Evolutionary conservation across 1,140 invertebrate species (phyloP).

Genomic region (Camponotus pennsylvanicus): DNA sequence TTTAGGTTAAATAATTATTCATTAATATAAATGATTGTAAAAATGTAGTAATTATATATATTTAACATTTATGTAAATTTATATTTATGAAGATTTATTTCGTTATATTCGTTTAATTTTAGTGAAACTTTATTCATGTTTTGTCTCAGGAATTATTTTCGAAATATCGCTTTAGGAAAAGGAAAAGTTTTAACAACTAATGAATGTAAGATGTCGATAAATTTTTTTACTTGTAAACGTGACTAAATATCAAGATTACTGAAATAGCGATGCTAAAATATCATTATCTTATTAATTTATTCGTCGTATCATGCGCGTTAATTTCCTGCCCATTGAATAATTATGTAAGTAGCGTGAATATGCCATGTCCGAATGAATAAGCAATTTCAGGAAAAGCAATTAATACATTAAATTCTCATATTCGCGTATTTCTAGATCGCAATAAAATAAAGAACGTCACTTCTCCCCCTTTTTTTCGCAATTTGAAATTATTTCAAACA

Average conservation of each 20-base stretch:
- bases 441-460: conserved; percentile 25
- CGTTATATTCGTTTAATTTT: background rate
- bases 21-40: background rate
- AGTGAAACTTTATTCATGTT: conserved; percentile 1
- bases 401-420: conserved; percentile 19
- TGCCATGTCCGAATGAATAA: conserved; percentile 11
- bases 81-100: background rate
- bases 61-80: conserved; percentile 5
- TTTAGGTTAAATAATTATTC: background rate
- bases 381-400: conserved; percentile 41
- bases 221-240: conserved; percentile 7
- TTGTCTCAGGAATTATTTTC: conserved; percentile 20
- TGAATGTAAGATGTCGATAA: conserved; percentile 3
- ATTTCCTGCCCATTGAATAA: conserved; percentile 48
- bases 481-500: background rate
- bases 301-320: conserved; percentile 30
- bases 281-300: conserved; percentile 50
- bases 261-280: conserved; percentile 27
- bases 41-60: background rate
- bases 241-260: conserved; percentile 39
- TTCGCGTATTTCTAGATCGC: conserved; percentile 6
- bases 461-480: background rate
- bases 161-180: background rate
- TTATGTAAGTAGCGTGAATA: conserved; percentile 55
- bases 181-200: conserved; percentile 12